Conservation (phyloP, 2,113 vertebrate species). For the Upupa epops region DNA sequence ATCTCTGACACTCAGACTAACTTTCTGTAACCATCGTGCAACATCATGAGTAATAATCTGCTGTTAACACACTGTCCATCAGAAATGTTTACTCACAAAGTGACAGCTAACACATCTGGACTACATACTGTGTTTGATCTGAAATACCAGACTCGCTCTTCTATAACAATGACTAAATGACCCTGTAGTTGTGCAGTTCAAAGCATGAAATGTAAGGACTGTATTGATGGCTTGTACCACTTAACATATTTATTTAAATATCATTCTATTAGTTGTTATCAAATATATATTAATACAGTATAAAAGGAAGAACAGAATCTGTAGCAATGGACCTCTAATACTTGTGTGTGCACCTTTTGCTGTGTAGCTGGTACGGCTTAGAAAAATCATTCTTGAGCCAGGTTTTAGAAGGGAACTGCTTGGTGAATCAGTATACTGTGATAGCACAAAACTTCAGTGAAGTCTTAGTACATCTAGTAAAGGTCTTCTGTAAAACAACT, state of each 20-base stretch:
- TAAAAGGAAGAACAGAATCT: background rate
- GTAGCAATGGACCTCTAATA: background rate
- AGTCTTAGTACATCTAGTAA: background rate
- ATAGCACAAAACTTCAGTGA: background rate
- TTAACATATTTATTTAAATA: background rate
- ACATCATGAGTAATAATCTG: conserved; percentile 60
- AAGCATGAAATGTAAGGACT: background rate
- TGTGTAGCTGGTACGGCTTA: background rate
- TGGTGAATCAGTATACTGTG: background rate
- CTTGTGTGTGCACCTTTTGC: background rate
- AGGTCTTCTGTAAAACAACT: background rate
- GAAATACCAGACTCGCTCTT: conserved; percentile 53
- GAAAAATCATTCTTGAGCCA: background rate
- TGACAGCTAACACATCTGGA: conserved; percentile 71
- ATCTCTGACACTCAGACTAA: conserved; percentile 38
- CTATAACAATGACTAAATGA: conserved; percentile 56
- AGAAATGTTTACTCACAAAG: conserved; percentile 67
- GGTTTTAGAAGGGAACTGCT: background rate
- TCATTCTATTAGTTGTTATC: background rate
- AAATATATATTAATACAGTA: background rate
- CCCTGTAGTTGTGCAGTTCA: conserved; percentile 42
- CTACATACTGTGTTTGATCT: conserved; percentile 66
- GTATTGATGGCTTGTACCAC: background rate
- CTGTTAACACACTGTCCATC: conserved; percentile 70
- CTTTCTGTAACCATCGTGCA: conserved; percentile 39